Evolutionary conservation across 2,888 invertebrate genomes (phyloP), one percentile per base, ranked within the genome.

Genomic region (Pandemis corylana): DNA sequence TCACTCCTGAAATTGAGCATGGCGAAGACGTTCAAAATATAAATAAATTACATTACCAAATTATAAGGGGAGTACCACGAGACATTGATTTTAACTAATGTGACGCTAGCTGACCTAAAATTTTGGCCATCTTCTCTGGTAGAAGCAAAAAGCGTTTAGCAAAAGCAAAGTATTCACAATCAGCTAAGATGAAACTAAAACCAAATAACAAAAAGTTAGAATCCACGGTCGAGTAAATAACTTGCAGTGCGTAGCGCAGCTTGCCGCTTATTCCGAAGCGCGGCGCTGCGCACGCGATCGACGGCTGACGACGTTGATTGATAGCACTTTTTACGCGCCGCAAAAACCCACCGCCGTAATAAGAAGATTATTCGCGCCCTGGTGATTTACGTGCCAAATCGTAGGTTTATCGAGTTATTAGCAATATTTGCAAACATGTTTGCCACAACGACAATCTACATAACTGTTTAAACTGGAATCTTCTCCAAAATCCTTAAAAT

Each of bases 301-400:
- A 62, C 68, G 63, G 62, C 62, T 51, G 66, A 2, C 49, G 67
- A 51, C 66, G 5, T 59, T 63, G 72, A 72, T 72, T 63, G 72
- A 72, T 72, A 15, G 68, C 63, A 15, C 36, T 72, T 72, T 68
- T 72, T 68, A 44, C 72, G 42, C 51, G 49, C 56, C 59, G 44
- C 67, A 53, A 67, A 68, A 68, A 67, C 44, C 53, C 13, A 10
- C 12, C 9, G 51, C 44, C 59, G 65, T 65, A 71, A 56, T 28
- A 46, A 20, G 65, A 9, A 15, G 44, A 64, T 53, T 20, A 56
- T 71, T 44, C n/a, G 20, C 53, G 4, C 1, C 66, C 0, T 64
- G 44, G 44, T 64, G 64, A n/a, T 64, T 64, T 64, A 64, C 64
- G 64, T 42, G 63, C 63, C 15, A 63, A 63, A 63, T 41, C 62